These are phyloP conservation scores for Drosophila neotestacea DNA, from an alignment of 2,888 invertebrate species.

Conservation along the genomic window DNA sequence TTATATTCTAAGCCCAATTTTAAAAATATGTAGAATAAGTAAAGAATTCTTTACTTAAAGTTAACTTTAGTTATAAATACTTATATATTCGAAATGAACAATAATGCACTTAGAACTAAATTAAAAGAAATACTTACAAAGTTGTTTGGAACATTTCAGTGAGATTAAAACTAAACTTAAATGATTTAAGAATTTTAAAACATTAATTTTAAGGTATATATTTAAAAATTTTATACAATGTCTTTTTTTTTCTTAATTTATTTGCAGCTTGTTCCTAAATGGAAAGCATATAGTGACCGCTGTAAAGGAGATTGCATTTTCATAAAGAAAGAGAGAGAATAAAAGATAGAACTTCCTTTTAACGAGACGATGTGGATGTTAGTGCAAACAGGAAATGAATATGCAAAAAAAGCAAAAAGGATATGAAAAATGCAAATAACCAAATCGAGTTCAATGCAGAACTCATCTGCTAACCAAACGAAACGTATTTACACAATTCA, in stretches of 20 bases:
- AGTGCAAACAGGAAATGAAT: constrained; percentile 72
- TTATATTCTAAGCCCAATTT: too few species aligned
- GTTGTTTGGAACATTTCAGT: too few species aligned
- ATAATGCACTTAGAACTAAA: too few species aligned
- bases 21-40: too few species aligned
- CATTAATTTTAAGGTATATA: neutral
- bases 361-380: constrained; percentile 42
- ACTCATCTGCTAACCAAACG: constrained; percentile 51
- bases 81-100: too few species aligned
- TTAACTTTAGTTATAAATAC: too few species aligned
- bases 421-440: constrained; percentile 78
- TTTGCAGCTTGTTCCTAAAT: neutral
- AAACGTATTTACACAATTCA: constrained; percentile 50
- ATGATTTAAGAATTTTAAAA: neutral
- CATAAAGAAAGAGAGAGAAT: neutral
- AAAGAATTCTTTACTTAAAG: too few species aligned
- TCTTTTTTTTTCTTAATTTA: neutral
- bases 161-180: neutral
- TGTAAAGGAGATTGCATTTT: neutral
- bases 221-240: too few species aligned
- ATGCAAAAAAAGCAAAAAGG: constrained; percentile 71
- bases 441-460: constrained; percentile 71
- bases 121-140: too few species aligned
- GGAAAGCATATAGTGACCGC: neutral
- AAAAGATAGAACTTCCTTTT: neutral